A percentile compares a stretch with the other conserved stretches of the same genome.
These are phyloP conservation scores for Dorcus parallelipipedus DNA, from an alignment of 2,888 invertebrate genomes.

Conservation along the genomic window DNA sequence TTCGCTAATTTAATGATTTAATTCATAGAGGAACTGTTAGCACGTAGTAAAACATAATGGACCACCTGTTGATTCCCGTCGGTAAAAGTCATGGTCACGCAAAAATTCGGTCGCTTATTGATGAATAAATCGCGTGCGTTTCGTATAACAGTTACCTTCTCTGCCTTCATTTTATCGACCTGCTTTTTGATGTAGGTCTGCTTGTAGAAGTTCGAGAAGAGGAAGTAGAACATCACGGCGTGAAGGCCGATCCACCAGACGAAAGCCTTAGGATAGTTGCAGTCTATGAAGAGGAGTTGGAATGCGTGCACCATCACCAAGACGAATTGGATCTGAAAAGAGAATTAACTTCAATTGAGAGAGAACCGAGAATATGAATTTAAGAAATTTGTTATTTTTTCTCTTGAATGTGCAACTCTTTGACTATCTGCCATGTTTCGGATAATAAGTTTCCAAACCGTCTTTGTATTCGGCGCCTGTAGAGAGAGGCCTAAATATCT, in stretches of 20 bases:
- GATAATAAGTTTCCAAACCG: too few species aligned
- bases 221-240: constrained; percentile 87
- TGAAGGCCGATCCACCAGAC: constrained; percentile 91
- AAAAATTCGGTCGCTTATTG: background rate
- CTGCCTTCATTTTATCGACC: constrained; percentile 4
- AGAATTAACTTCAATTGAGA: constrained; percentile 9
- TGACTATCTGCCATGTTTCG: too few species aligned
- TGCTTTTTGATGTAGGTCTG: constrained; percentile 57
- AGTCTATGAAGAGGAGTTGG: constrained; percentile 83
- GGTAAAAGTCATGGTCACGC: background rate
- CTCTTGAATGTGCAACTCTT: too few species aligned
- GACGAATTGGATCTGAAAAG: constrained; percentile 76
- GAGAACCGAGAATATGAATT: background rate
- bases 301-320: constrained; percentile 85
- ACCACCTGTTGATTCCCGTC: too few species aligned
- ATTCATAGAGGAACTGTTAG: too few species aligned
- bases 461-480: too few species aligned
- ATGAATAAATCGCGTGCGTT: too few species aligned
- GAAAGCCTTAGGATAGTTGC: constrained; percentile 85
- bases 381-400: too few species aligned
- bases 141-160: background rate
- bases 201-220: constrained; percentile 90
- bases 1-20: too few species aligned
- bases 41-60: too few species aligned
- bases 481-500: too few species aligned